A percentile compares a stretch with the other conserved stretches of the same genome.
These are phyloP conservation scores for Oxyteleia sp. DNA, from an alignment of 2,888 invertebrate genomes.

Conservation along the genomic window DNA sequence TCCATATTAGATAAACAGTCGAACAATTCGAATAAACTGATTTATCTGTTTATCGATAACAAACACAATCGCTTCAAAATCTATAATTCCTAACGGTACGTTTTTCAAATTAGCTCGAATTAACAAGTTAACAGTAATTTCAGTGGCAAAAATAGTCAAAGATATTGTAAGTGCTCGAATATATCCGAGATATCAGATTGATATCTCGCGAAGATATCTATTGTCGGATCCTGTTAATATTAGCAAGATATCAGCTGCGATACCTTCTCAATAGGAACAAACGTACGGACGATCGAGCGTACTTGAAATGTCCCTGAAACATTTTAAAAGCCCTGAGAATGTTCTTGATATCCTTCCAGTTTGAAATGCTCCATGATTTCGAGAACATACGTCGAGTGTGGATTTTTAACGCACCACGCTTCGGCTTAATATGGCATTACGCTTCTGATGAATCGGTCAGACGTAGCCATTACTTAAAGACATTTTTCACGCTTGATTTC, in stretches of 20 bases:
- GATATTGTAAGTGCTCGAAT: no score
- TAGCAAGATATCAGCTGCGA: no score
- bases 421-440: slow-evolving; percentile 2
- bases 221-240: no score
- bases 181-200: no score
- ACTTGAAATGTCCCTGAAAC: slow-evolving; percentile 59
- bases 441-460: slow-evolving; percentile 39
- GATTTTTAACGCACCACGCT: slow-evolving; percentile 27
- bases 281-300: slow-evolving; percentile 18
- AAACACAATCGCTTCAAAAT: slow-evolving; percentile 49
- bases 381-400: slow-evolving; percentile 23
- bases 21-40: not conserved
- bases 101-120: slow-evolving; percentile 47
- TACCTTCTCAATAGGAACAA: slow-evolving; percentile 22
- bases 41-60: slow-evolving; percentile 30
- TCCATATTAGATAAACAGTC: no score
- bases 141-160: slow-evolving; percentile 37
- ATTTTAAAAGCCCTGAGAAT: slow-evolving; percentile 64
- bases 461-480: slow-evolving; percentile 35
- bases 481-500: slow-evolving; percentile 55
- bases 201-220: no score
- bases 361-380: slow-evolving; percentile 34
- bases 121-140: slow-evolving; percentile 59
- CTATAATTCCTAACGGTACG: slow-evolving; percentile 61
- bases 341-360: slow-evolving; percentile 42